Evolutionary conservation across 1,140 invertebrate genomes (phyloP).

Genomic region (Camponotus vicinus): DNA sequence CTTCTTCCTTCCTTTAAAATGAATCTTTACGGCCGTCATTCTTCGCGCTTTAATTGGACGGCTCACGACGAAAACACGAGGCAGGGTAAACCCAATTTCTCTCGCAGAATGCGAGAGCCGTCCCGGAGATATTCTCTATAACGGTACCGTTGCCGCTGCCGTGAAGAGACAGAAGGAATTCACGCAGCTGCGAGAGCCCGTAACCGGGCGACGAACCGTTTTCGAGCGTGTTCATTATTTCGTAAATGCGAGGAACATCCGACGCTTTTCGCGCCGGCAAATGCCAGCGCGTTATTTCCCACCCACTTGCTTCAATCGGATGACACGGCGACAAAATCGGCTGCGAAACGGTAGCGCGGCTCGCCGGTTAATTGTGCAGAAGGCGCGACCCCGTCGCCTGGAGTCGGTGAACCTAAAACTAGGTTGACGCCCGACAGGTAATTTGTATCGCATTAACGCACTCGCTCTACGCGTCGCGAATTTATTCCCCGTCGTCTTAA

Average conservation of each 20-base stretch:
- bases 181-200: constrained; percentile 19
- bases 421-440: constrained; percentile 52
- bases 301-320: constrained; percentile 39
- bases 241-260: constrained; percentile 51
- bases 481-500: constrained; percentile 63
- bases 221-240: constrained; percentile 56
- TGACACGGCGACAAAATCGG: not conserved
- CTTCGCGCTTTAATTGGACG: constrained; percentile 38
- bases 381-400: not conserved
- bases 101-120: not conserved
- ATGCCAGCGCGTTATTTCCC: constrained; percentile 28
- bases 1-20: not conserved
- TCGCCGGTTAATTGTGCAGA: constrained; percentile 49
- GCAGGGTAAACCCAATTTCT: constrained; percentile 43
- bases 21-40: constrained; percentile 26
- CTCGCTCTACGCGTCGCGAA: constrained; percentile 57
- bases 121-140: constrained; percentile 38
- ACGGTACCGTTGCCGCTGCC: constrained; percentile 4
- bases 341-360: constrained; percentile 43
- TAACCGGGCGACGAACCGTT: constrained; percentile 38
- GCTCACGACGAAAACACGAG: constrained; percentile 9
- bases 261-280: constrained; percentile 25
- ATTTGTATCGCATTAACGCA: constrained; percentile 62
- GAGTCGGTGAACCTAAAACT: constrained; percentile 50
- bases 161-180: constrained; percentile 47